These are phyloP conservation scores for Isichthys henryi DNA, from an alignment of 2,113 vertebrate genomes.

Conservation along the genomic window DNA sequence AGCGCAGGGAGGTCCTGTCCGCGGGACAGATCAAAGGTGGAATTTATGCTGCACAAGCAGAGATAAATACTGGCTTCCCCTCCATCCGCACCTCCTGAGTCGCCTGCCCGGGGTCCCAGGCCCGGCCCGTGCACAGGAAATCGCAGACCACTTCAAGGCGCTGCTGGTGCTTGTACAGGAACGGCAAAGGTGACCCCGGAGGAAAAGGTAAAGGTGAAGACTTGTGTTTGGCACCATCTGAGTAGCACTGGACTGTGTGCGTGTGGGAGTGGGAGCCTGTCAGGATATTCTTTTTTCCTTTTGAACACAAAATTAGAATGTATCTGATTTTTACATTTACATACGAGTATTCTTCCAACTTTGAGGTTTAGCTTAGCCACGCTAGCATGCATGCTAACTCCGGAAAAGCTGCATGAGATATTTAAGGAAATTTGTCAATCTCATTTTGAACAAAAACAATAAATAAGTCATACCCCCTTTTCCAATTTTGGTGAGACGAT, in stretches of 20 bases:
- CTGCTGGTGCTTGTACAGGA: conserved; percentile 43
- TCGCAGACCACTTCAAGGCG: conserved; percentile 60
- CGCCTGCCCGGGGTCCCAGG: conserved; percentile 26
- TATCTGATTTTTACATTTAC: background rate
- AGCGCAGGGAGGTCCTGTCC: conserved; percentile 23
- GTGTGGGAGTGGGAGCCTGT: background rate
- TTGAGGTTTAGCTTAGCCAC: background rate
- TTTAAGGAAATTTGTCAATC: background rate
- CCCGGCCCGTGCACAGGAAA: conserved; percentile 55
- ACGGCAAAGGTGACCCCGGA: conserved; percentile 28
- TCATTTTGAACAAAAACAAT: background rate
- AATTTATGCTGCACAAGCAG: conserved; percentile 54
- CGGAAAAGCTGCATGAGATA: background rate
- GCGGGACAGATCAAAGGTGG: conserved; percentile 57
- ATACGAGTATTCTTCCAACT: background rate
- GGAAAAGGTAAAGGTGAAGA: conserved; percentile 4
- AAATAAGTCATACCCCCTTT: background rate
- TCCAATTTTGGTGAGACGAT: background rate
- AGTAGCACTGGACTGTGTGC: background rate
- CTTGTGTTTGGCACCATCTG: background rate
- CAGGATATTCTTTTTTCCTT: background rate
- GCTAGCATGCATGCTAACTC: background rate
- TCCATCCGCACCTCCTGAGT: conserved; percentile 48
- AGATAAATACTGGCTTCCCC: conserved; percentile 68
- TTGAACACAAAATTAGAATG: background rate